phyloP scores from a whole-genome alignment of 2,888 invertebrate species.

The Cantharis nigra region DNA sequence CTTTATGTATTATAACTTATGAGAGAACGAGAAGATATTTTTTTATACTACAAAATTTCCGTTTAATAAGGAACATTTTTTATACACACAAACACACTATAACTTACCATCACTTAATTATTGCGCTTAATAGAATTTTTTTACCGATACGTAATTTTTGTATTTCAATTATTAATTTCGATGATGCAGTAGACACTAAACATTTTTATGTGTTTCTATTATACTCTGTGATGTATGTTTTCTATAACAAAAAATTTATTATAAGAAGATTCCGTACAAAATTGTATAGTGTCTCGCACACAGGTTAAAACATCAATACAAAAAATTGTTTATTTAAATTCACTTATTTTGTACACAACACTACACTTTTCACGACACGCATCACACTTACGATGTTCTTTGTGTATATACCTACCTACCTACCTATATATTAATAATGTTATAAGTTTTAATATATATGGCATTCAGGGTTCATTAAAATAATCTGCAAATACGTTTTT shows the following conservation, averaged over 20 bases:
- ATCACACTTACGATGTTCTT: background rate
- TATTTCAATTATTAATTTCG: background rate
- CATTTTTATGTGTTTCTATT: conserved; percentile 4
- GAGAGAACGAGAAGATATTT: background rate
- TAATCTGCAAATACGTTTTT: conserved; percentile 28
- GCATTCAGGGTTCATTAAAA: conserved; percentile 46
- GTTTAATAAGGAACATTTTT: background rate
- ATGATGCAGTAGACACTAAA: background rate
- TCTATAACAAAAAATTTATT: background rate
- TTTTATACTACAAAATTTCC: background rate
- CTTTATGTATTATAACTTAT: background rate
- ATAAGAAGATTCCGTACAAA: conserved; percentile 1
- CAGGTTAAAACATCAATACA: background rate
- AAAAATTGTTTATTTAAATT: background rate
- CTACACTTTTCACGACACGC: background rate
- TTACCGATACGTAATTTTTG: background rate
- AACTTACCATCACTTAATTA: background rate
- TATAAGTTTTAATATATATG: conserved; percentile 36
- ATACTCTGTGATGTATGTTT: conserved; percentile 3
- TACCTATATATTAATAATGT: conserved; percentile 6
- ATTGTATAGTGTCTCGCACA: background rate
- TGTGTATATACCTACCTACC: background rate
- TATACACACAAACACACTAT: background rate
- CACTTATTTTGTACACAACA: background rate
- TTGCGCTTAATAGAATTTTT: background rate